Percentiles rank a stretch among this genome's conserved stretches.
These are phyloP conservation scores for Elymnias hypermnestra DNA, from an alignment of 1,140 invertebrate genomes.

Conservation along the genomic window DNA sequence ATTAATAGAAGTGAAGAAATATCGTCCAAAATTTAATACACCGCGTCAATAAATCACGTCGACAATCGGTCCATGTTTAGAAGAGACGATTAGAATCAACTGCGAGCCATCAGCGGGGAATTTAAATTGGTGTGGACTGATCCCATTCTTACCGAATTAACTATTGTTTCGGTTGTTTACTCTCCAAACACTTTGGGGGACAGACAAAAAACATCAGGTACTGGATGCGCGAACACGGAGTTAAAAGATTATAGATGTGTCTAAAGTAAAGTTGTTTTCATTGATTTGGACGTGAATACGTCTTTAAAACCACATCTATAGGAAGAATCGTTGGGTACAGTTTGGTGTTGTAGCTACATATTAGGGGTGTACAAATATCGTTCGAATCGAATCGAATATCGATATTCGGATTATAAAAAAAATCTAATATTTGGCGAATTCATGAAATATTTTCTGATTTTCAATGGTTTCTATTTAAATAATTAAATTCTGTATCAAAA, in stretches of 20 bases:
- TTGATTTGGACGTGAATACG: too few relatives aligned
- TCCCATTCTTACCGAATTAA: constrained; percentile 44
- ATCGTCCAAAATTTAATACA: constrained; percentile 26
- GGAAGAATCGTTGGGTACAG: too few relatives aligned
- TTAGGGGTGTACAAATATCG: too few relatives aligned
- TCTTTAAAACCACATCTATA: too few relatives aligned
- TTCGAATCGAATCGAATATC: too few relatives aligned
- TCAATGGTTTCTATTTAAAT: too few relatives aligned
- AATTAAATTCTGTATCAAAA: too few relatives aligned
- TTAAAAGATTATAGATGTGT: too few relatives aligned
- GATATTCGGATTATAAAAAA: too few relatives aligned
- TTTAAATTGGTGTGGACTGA: constrained; percentile 54
- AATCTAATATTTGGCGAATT: too few relatives aligned
- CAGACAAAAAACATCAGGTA: constrained; percentile 66
- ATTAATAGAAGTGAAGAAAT: background rate
- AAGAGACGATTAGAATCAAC: constrained; percentile 17
- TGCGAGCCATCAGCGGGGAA: constrained; percentile 31
- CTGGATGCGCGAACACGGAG: constrained; percentile 10
- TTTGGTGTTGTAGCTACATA: too few relatives aligned
- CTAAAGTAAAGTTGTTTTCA: constrained; percentile 22
- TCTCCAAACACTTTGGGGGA: constrained; percentile 47
- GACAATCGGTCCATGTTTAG: constrained; percentile 7
- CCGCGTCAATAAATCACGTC: constrained; percentile 24
- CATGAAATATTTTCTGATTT: too few relatives aligned
- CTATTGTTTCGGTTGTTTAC: constrained; percentile 61